Evolutionary conservation across 1,140 invertebrate genomes (phyloP).

Genomic region (Pseudomyrmex flavicornis): DNA sequence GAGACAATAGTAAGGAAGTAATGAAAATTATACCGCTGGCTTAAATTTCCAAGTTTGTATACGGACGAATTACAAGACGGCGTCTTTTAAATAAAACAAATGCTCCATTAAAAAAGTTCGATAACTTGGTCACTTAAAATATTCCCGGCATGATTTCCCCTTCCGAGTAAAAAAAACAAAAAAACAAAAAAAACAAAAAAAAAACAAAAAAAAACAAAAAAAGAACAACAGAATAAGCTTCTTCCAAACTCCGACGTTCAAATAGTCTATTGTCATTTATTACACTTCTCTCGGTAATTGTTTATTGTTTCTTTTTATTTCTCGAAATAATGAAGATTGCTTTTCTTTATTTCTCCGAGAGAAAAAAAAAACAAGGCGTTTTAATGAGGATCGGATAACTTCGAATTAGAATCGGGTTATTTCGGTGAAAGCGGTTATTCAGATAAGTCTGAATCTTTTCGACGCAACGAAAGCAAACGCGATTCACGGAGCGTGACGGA

Average conservation of each 20-base stretch:
- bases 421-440: not conserved
- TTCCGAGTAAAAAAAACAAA: not conserved
- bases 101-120: conserved; percentile 24
- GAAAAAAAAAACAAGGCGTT: too few species aligned
- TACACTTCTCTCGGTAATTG: not conserved
- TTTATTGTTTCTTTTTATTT: conserved; percentile 4
- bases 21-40: conserved; percentile 43
- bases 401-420: too few species aligned
- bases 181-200: not conserved
- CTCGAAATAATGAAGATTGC: not conserved
- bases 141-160: not conserved
- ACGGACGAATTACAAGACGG: not conserved
- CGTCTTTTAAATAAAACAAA: conserved; percentile 30
- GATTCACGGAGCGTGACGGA: not conserved
- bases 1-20: conserved; percentile 24
- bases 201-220: not conserved
- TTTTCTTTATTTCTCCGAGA: not conserved
- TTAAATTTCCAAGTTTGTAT: not conserved
- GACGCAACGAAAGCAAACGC: not conserved
- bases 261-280: not conserved
- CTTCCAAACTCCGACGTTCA: not conserved
- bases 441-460: too few species aligned
- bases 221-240: not conserved
- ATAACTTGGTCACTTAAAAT: not conserved
- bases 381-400: too few species aligned